Base-by-base conservation (phyloP, 2,888 invertebrate species). In the Heterodera filipjevi region DNA sequence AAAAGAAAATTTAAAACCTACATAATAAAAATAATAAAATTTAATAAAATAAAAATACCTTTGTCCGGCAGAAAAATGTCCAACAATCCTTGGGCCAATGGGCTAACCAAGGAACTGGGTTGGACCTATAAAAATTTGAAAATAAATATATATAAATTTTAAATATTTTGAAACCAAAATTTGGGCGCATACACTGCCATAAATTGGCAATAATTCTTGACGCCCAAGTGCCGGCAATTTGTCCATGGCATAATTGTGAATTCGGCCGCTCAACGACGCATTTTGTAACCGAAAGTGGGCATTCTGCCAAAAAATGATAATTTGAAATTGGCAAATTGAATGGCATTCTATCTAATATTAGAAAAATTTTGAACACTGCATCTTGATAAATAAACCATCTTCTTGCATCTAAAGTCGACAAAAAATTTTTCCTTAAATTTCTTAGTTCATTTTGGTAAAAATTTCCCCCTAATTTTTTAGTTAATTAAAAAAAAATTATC, bases 81-180 rank as follows among this genome's bases (percentile, higher is more conserved):
- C 44, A 81, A 49, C 44, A 71, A 68, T n/a, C 81, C 81, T 77
- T 81, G 83, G 16, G 81, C 81, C 53, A 81, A 32, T 27, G 81
- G 81, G 22, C 59, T 27, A n/a, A 70, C 46, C 35, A 81, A 39
- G 19, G 81, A 81, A 19, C 39, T 53, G 2, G 81, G 81, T 44
- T 81, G 81, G 14, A 81, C 77, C 53, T 78, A 19, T 2, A 79
- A 27, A 59, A 6, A 10, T 59, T 5, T 59, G 10, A 16, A 22
- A 71, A 44, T 22, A 6, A 19, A 22, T 3, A 5, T 8, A 32
- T 10, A 72, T 49, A 8, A 49, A 77, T 53, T n/a, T 39, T 12
- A 59, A 59, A n/a, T 3, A 59, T 10, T 27, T 27, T n/a, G 14
- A 19, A 77, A 70, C 81, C 68, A 79, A 46, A 53, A 79, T 30